Base-by-base conservation (phyloP, 2,797 vertebrate species). In the Melanotaenia trifasciata region DNA sequence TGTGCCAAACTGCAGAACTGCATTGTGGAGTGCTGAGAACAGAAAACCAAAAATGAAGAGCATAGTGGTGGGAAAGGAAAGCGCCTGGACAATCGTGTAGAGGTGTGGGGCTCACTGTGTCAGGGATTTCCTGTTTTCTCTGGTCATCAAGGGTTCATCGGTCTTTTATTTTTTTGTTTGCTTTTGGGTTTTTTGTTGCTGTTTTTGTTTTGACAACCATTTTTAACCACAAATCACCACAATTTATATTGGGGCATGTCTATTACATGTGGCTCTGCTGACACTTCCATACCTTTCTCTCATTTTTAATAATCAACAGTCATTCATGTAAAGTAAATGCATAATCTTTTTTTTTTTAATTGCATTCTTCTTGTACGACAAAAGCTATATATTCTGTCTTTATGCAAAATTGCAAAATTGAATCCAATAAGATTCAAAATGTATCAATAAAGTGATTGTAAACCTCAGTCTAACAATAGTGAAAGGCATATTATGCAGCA, bases 1-100 rank as follows among this genome's bases (percentile, higher is more conserved):
- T 38, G 69, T 75, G 80, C 80, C 67, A 67, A 75, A 76, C 54
- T 82, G 74, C 67, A 73, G 64, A 74, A 38, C 71, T 51, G 70
- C 60, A 70, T 66, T 33, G 22, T 36, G 40, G 64, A 80, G 35
- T 26, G 76, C 54, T 24, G 51, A 69, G 57, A 75, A 68, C 53
- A 69, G 60, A 77, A 79, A 83, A 77, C 35, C 38, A 18, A 72
- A 62, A 78, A 77, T 74, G 78, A 74, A 64, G 26, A 59, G 32
- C 4, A 14, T 2, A 10, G 64, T 51, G 35, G 16, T 7, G n/a
- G 18, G 57, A 54, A 64, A 59, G 43, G 62, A 20, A 73, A 76
- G 58, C 45, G 56, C 36, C 66, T 32, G 40, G 65, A 45, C 53
- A 68, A 78, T 78, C 66, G 47, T 64, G 50, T 2, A 2, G n/a